Evolutionary conservation across 2,888 invertebrate species (phyloP), one percentile per base, ranked within the genome.

Genomic region (Urechis unicinctus): DNA sequence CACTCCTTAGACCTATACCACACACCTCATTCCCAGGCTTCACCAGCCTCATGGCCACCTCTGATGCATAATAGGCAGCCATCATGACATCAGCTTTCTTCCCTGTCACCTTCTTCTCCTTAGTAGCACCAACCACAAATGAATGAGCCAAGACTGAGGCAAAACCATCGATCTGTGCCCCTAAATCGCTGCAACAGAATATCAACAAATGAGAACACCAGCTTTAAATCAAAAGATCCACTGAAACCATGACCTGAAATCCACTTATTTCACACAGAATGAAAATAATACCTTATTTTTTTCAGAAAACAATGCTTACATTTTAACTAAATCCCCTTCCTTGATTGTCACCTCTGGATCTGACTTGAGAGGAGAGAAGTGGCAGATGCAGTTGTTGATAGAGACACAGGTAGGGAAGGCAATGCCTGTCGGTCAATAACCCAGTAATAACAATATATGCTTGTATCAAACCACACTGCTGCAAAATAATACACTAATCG

Each of bases 391-490:
- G 81, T 98, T 96, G 82, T 99, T 98, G 56, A 95, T 88, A 24
- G 96, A 97, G 61, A 99, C 85, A 81, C 97, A 98, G 59, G 97
- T 97, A 54, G 98, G 98, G 80, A 98, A 98, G 43, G 98, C 96
- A 74, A 97, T 91, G 68, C 85, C 84, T 83, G 68, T 5, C n/a
- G n/a, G n/a, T n/a, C n/a, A n/a, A n/a, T n/a, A n/a, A n/a, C n/a
- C n/a, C n/a, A n/a, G n/a, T n/a, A n/a, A n/a, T 3, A 46, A 25
- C 22, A 45, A 45, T 45, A 45, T n/a, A n/a, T n/a, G n/a, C n/a
- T n/a, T n/a, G n/a, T n/a, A n/a, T n/a, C n/a, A n/a, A n/a, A n/a
- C n/a, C n/a, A n/a, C n/a, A n/a, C n/a, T n/a, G n/a, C n/a, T n/a
- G n/a, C n/a, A n/a, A 9, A 36, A 13, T 13, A 36, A 36, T 13